These are phyloP conservation scores for Austrolebias charrua DNA, from an alignment of 2,797 vertebrate genomes.

Conservation along the genomic window DNA sequence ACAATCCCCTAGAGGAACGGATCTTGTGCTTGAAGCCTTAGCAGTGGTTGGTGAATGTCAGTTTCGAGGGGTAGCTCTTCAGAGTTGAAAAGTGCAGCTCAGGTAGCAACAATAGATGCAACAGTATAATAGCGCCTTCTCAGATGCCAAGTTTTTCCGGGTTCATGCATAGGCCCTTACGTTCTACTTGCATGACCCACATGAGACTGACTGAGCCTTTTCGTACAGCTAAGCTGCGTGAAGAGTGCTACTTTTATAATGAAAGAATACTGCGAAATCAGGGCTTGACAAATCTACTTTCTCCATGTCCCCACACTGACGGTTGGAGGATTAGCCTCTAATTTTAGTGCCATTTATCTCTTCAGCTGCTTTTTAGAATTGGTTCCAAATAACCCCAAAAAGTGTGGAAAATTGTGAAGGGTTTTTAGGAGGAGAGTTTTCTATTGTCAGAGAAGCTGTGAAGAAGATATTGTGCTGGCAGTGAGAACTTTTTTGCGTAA, in stretches of 20 bases:
- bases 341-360: slow-evolving; percentile 75
- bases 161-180: slow-evolving; percentile 47
- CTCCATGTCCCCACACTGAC: slow-evolving; percentile 69
- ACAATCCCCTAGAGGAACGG: slow-evolving; percentile 43
- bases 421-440: slow-evolving; percentile 37
- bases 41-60: slow-evolving; percentile 38
- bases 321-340: slow-evolving; percentile 66
- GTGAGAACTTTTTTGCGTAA: slow-evolving; percentile 41
- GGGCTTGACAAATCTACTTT: slow-evolving; percentile 78
- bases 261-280: slow-evolving; percentile 72
- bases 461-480: slow-evolving; percentile 55
- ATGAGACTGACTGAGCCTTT: slow-evolving; percentile 71
- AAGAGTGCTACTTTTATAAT: slow-evolving; percentile 67
- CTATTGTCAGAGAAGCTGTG: slow-evolving; percentile 59
- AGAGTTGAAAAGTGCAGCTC: slow-evolving; percentile 51
- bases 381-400: slow-evolving; percentile 71
- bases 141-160: slow-evolving; percentile 45
- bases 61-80: slow-evolving; percentile 43
- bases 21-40: slow-evolving; percentile 39
- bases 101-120: slow-evolving; percentile 49
- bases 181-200: slow-evolving; percentile 40
- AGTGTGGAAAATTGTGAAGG: slow-evolving; percentile 56
- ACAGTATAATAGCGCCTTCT: slow-evolving; percentile 28
- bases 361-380: slow-evolving; percentile 69
- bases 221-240: slow-evolving; percentile 66